These are phyloP conservation scores for Drosophila micromelanica DNA, from an alignment of 1,140 invertebrate species.

Conservation along the genomic window DNA sequence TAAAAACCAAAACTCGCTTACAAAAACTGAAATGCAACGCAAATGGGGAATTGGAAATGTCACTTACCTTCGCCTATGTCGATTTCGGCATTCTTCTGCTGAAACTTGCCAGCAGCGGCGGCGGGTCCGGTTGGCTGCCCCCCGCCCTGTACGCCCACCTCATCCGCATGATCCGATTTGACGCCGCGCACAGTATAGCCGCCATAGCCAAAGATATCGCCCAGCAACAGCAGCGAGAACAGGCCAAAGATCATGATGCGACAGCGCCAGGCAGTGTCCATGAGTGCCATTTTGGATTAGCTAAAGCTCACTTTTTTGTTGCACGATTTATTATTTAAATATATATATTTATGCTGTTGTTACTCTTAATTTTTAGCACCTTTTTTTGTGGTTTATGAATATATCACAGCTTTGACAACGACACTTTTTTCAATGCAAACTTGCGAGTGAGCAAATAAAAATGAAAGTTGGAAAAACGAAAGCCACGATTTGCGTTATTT, in stretches of 20 bases:
- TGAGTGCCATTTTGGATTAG: slow-evolving; percentile 49
- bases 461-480: slow-evolving; percentile 69
- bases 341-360: not conserved
- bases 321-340: not conserved
- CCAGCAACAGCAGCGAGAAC: slow-evolving; percentile 75
- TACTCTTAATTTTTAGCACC: slow-evolving; percentile 42
- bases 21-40: slow-evolving; percentile 27
- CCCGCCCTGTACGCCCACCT: slow-evolving; percentile 41
- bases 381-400: slow-evolving; percentile 20
- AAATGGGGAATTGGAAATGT: slow-evolving; percentile 25
- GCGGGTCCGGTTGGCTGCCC: slow-evolving; percentile 69
- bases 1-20: slow-evolving; percentile 11
- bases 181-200: slow-evolving; percentile 68
- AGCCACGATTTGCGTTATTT: slow-evolving; percentile 33
- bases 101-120: slow-evolving; percentile 73
- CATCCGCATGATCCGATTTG: slow-evolving; percentile 70
- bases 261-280: slow-evolving; percentile 82
- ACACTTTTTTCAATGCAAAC: slow-evolving; percentile 63
- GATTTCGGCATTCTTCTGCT: slow-evolving; percentile 81
- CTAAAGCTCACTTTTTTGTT: not conserved
- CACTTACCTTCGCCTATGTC: slow-evolving; percentile 83
- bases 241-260: slow-evolving; percentile 77
- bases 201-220: slow-evolving; percentile 79
- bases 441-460: slow-evolving; percentile 40
- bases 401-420: slow-evolving; percentile 3